Base-by-base conservation (phyloP, 2,113 vertebrate genomes). In the Gambusia affinis region DNA sequence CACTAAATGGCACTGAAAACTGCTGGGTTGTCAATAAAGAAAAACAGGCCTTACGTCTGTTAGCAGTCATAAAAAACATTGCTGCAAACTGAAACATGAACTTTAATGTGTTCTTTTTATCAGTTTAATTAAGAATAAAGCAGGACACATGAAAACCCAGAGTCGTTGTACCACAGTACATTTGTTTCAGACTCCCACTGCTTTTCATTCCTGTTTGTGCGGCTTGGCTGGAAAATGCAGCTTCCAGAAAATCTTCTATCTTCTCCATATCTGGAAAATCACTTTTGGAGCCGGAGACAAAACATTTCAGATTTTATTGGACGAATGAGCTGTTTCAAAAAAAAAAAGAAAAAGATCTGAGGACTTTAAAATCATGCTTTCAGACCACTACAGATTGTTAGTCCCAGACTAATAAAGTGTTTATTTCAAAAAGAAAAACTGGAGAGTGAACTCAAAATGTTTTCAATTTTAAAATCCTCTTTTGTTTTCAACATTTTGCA, bases 221-320 rank as follows among this genome's bases (percentile, higher is more conserved):
- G 62, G 62, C 10, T 35, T 3, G 54, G 67, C 42, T 31, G 14
- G 76, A 77, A 72, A 67, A 73, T 44, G 57, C 3, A 63, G 72
- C 68, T 75, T 73, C 51, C 1, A 35, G 35, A 69, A 62, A 82
- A 80, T 80, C 30, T 63, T 73, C 42, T 62, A 30, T 84, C 51
- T 17, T 42, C 62, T 80, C 63, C 33, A 62, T 61, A 76, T 80
- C 78, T 87, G 79, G 77, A 70, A 77, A 89, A 76, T 78, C 27
- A 1, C 42, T 88, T 83, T 28, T 30, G 28, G 77, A 29, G 60
- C 60, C 69, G 67, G 28, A 39, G 60, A 78, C 14, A 69, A 70
- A 84, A 74, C 63, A 65, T 68, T 28, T 51, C 67, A 29, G 67
- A 70, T 35, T 85, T n/a, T n/a, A 80, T 72, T 51, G 74, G 77